Conservation (phyloP, 2,113 vertebrate genomes). For the Melanostigma gelatinosum region DNA sequence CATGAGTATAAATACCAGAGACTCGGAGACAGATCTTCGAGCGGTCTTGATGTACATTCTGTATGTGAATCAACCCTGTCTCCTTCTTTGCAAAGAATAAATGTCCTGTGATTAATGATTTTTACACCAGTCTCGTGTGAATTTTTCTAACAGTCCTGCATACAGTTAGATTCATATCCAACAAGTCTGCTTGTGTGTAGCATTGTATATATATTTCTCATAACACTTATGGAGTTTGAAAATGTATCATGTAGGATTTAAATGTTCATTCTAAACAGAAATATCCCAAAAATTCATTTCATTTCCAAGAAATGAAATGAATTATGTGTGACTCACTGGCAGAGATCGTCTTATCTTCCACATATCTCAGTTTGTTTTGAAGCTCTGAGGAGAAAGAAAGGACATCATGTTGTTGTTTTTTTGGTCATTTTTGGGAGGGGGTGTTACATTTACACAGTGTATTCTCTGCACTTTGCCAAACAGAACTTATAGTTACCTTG, state of each 20-base stretch:
- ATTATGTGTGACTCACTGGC: constrained; percentile 36
- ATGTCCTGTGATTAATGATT: no score
- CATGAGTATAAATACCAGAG: no score
- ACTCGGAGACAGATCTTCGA: no score
- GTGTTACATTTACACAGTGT: neutral
- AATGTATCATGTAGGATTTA: neutral
- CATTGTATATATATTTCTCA: neutral
- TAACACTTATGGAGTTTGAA: neutral
- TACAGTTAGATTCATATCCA: neutral
- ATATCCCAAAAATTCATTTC: neutral
- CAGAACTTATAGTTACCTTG: constrained; percentile 21
- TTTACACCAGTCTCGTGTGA: no score
- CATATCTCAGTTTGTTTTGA: fast-evolving
- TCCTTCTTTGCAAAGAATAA: no score
- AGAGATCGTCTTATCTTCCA: neutral
- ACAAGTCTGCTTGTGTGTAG: neutral
- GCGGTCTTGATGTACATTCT: no score
- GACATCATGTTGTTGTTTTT: neutral
- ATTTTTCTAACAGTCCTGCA: neutral
- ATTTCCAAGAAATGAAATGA: neutral
- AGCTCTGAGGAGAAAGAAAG: constrained; percentile 36
- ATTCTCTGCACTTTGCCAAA: neutral
- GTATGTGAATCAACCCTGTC: no score
- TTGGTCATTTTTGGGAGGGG: neutral
- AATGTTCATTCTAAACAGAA: neutral